Percentiles rank a stretch among this genome's conserved stretches.
These are phyloP conservation scores for Heterotis niloticus DNA, from an alignment of 2,113 vertebrate genomes.

Conservation along the genomic window DNA sequence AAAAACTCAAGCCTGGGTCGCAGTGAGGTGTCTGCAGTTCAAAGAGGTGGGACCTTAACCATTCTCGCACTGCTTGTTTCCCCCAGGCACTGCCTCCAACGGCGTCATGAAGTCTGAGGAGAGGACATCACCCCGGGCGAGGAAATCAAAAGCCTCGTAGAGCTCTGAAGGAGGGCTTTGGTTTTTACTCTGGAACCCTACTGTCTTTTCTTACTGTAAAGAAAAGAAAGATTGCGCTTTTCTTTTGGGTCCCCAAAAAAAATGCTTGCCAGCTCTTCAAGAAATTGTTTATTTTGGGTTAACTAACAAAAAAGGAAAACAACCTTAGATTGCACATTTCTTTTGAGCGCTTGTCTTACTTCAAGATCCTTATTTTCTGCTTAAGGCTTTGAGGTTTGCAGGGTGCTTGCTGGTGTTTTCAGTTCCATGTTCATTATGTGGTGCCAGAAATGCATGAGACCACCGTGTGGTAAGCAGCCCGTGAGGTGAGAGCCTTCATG, in stretches of 20 bases:
- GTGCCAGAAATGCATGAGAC: neutral
- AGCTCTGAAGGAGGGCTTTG: constrained; percentile 31
- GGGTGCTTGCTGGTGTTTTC: neutral
- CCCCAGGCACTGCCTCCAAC: constrained; percentile 61
- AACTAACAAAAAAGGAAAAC: neutral
- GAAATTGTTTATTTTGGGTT: constrained; percentile 37
- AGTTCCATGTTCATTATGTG: neutral
- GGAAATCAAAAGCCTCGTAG: constrained; percentile 72
- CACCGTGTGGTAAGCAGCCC: neutral
- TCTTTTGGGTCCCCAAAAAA: constrained; percentile 45
- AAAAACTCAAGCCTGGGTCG: no score
- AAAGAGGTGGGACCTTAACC: neutral
- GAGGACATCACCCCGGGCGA: constrained; percentile 64
- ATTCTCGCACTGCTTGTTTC: constrained; percentile 21
- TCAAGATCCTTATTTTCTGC: neutral
- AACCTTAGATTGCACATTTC: neutral
- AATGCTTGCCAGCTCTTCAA: constrained; percentile 39
- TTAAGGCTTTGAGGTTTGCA: constrained; percentile 15
- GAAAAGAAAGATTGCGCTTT: constrained; percentile 37
- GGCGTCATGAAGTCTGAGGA: constrained; percentile 67
- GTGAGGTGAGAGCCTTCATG: neutral
- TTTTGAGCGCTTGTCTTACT: constrained; percentile 13
- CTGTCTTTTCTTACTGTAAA: constrained; percentile 45
- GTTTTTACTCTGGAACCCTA: constrained; percentile 40
- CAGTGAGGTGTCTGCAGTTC: neutral